Percentiles rank a stretch among this genome's conserved stretches.
Conservation (phyloP, 2,113 vertebrate genomes). For the Pteronura brasiliensis region DNA sequence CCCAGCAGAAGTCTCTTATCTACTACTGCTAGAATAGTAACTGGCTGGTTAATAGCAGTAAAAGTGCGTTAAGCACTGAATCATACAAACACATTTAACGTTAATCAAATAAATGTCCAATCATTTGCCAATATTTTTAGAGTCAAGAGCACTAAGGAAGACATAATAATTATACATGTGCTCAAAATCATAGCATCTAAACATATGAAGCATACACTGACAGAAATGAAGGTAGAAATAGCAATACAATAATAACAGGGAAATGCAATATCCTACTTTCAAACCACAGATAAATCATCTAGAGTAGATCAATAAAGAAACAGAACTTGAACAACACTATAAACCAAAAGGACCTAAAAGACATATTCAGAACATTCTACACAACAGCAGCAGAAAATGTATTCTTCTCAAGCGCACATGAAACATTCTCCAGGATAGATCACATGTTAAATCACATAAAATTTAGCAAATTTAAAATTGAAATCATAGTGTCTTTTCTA, state of each 20-base stretch:
- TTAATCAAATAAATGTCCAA: neutral
- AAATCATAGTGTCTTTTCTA: neutral
- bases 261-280: neutral
- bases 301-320: neutral
- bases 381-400: neutral
- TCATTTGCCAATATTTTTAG: neutral
- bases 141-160: neutral
- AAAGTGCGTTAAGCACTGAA: neutral
- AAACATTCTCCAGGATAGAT: neutral
- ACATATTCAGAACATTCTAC: neutral
- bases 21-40: neutral
- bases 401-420: neutral
- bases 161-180: neutral
- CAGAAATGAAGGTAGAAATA: neutral
- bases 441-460: neutral
- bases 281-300: neutral
- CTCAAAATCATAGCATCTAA: neutral
- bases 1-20: neutral
- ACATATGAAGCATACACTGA: neutral
- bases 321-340: neutral
- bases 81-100: neutral
- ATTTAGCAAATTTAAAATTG: neutral
- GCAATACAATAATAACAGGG: neutral
- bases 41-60: neutral
- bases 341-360: neutral